Evolutionary conservation across 2,888 invertebrate genomes (phyloP).

Genomic region (Agonum fuliginosum): DNA sequence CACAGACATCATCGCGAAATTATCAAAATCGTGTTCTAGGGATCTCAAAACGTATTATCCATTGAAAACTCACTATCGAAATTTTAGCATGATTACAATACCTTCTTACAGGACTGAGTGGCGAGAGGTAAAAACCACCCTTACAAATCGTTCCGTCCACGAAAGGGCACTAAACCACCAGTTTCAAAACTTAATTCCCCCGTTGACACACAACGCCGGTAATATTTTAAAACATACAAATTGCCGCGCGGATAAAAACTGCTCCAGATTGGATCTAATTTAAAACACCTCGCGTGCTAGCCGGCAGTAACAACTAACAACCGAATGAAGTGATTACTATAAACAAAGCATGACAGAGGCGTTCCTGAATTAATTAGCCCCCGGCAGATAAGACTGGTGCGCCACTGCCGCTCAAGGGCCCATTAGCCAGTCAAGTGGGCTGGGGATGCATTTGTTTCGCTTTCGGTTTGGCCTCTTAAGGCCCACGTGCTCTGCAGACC

Average conservation of each 20-base stretch:
- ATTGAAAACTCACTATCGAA: no score
- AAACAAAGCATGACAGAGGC: slow-evolving; percentile 11
- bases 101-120: no score
- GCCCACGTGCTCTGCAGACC: not conserved
- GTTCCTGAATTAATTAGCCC: slow-evolving; percentile 15
- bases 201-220: slow-evolving; percentile 11
- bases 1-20: no score
- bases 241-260: not conserved
- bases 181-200: not conserved
- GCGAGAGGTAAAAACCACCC: no score
- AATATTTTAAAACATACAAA: slow-evolving; percentile 42
- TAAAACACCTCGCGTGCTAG: slow-evolving; percentile 22
- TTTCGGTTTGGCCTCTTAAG: slow-evolving; percentile 1
- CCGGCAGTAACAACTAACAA: not conserved
- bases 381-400: not conserved
- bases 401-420: slow-evolving; percentile 36
- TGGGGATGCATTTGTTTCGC: not conserved
- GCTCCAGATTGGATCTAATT: slow-evolving; percentile 32
- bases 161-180: not conserved
- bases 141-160: slow-evolving; percentile 15
- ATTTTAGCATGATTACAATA: no score
- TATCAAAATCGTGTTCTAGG: no score
- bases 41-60: no score
- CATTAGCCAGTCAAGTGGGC: slow-evolving; percentile 14
- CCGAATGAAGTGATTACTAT: slow-evolving; percentile 35